A percentile compares a stretch with the other conserved stretches of the same genome.
Evolutionary conservation across 1,140 invertebrate species (phyloP).

Genomic region (Drosophila punjabiensis): DNA sequence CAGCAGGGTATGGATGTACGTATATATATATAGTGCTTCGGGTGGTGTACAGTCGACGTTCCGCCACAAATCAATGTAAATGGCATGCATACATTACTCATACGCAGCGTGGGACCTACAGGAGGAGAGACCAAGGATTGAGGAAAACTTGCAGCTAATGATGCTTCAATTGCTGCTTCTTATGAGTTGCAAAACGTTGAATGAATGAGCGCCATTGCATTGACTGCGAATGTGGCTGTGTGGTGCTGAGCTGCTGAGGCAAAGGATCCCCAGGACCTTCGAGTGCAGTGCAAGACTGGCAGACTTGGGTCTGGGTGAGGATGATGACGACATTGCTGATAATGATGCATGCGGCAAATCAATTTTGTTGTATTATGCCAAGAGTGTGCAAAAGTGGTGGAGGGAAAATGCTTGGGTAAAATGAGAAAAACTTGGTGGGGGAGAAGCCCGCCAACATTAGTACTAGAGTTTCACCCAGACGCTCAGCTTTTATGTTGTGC

Average conservation of each 20-base stretch:
- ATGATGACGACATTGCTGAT: conserved; percentile 57
- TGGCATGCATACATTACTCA: conserved; percentile 81
- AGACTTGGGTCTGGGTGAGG: conserved; percentile 11
- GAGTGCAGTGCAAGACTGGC: conserved; percentile 12
- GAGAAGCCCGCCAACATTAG: conserved; percentile 35
- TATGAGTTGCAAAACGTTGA: conserved; percentile 82
- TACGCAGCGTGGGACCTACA: conserved; percentile 58
- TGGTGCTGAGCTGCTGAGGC: neutral
- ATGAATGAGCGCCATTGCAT: conserved; percentile 79
- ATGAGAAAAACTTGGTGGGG: conserved; percentile 11
- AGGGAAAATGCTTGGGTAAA: conserved; percentile 21
- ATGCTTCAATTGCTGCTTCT: conserved; percentile 82
- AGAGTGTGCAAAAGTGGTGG: conserved; percentile 66
- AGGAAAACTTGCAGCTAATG: conserved; percentile 78
- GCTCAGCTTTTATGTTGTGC: conserved; percentile 75
- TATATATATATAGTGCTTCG: conserved; percentile 8
- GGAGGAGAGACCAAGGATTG: conserved; percentile 15
- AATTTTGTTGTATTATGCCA: conserved; percentile 82
- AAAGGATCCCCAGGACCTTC: conserved; percentile 40
- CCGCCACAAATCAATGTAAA: conserved; percentile 77
- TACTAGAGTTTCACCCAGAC: conserved; percentile 63
- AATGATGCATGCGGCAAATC: conserved; percentile 82
- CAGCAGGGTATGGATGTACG: conserved; percentile 10
- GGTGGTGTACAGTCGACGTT: conserved; percentile 19
- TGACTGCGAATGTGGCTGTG: conserved; percentile 55